Percentiles rank a stretch among this genome's conserved stretches.
Conservation (phyloP, 1,140 invertebrate genomes). For the Tetragonula clypearis region DNA sequence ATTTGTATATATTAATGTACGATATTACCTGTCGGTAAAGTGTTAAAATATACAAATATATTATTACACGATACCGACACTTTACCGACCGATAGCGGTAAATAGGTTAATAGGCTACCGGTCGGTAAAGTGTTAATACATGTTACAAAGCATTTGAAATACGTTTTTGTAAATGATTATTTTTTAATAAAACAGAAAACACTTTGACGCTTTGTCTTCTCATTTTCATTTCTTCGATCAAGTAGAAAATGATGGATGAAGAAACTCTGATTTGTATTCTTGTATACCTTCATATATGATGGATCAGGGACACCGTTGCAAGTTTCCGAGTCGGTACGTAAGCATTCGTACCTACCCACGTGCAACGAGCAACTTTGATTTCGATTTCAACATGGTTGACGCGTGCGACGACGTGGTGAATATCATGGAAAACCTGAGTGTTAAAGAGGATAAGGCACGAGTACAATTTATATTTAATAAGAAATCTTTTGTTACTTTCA, state of each 20-base stretch:
- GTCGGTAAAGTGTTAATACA: too few relatives aligned
- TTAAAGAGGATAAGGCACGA: slow-evolving; percentile 87
- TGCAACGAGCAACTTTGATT: neutral
- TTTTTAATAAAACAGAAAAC: slow-evolving; percentile 39
- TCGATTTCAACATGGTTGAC: slow-evolving; percentile 42
- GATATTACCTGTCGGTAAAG: too few relatives aligned
- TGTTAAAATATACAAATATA: too few relatives aligned
- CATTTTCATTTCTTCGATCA: neutral
- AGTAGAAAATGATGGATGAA: neutral
- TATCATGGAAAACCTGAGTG: slow-evolving; percentile 82
- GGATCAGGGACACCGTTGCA: neutral
- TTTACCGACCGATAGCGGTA: too few relatives aligned
- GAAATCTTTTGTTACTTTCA: slow-evolving; percentile 71
- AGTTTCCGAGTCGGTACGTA: neutral
- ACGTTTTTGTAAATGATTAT: slow-evolving; percentile 25
- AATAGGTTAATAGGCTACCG: too few relatives aligned
- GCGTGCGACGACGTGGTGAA: slow-evolving; percentile 81
- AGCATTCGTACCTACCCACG: too few relatives aligned
- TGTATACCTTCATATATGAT: neutral
- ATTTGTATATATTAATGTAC: too few relatives aligned
- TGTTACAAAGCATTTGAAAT: neutral
- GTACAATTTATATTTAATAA: slow-evolving; percentile 65
- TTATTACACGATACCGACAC: too few relatives aligned
- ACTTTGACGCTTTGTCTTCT: too few relatives aligned
- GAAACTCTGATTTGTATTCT: neutral